Conservation (phyloP, 2,888 invertebrate genomes). For the Macrophya annulata region DNA sequence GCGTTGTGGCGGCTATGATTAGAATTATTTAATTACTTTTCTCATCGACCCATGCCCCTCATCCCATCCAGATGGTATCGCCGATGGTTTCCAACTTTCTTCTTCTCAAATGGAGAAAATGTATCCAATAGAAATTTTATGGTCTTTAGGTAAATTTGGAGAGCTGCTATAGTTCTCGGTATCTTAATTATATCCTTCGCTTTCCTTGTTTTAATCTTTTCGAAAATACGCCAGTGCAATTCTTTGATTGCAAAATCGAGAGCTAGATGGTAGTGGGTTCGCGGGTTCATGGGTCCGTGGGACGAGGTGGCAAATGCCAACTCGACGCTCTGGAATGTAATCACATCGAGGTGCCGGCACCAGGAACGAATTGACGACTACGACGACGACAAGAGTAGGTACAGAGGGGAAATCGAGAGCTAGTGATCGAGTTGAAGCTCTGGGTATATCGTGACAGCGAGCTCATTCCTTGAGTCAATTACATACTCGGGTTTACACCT, state of each 20-base stretch:
- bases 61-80: not conserved
- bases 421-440: conserved; percentile 21
- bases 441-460: conserved; percentile 30
- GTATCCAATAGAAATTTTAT: not conserved
- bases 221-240: not conserved
- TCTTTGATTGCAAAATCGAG: conserved; percentile 26
- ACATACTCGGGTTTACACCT: conserved; percentile 2
- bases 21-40: conserved; percentile 40
- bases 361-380: conserved; percentile 21
- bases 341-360: conserved; percentile 41
- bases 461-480: conserved; percentile 46
- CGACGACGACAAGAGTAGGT: not conserved
- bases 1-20: conserved; percentile 18
- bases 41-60: not conserved
- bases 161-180: not conserved
- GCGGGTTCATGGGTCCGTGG: not conserved
- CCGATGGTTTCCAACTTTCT: not conserved
- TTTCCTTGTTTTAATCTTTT: not conserved
- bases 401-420: conserved; percentile 22
- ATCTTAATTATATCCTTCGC: not conserved
- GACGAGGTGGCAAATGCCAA: conserved; percentile 34
- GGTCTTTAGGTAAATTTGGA: no score
- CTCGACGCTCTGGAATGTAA: conserved; percentile 52
- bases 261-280: not conserved
- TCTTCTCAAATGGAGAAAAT: no score